Base-by-base conservation (phyloP, 2,113 vertebrate genomes). In the Progne subis region DNA sequence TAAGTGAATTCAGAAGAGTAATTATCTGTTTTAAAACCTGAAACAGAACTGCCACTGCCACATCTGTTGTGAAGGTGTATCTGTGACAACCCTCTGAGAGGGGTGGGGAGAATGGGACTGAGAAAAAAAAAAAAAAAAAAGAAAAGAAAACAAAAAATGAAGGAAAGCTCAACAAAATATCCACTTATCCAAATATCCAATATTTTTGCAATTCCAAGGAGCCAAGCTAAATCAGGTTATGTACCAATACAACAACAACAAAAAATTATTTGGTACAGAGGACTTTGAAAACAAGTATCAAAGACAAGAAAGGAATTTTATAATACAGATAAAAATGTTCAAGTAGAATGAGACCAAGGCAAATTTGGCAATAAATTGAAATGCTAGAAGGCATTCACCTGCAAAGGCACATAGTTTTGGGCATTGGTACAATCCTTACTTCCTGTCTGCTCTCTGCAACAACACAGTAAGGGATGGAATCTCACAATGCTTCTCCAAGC, bases 291-390 rank as follows among this genome's bases (percentile, higher is more conserved):
- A 64, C 10, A 70, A 59, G 31, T 47, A 70, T 13, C 63, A 86
- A 87, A 93, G 72, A 8, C 37, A 83, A 67, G 31, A 88, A 84
- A 92, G 31, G n/a, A 60, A 86, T 82, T 94, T 86, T 82, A n/a
- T 24, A 89, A 82, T 71, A 80, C 21, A 60, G 64, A 70, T 63
- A 86, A 70, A 88, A 92, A 88, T 71, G 44, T 68, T 84, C 76
- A 83, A 28, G 29, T 56, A 82, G 32, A 25, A 67, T 29, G 18
- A 89, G 44, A 77, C 8, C 26, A 68, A 78, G 56, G 60, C 11
- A 68, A 71, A 86, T 52, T 5, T 84, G 52, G 43, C 80, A 86
- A 75, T 47, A 88, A 93, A 91, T 78, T 64, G 68, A 94, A 94
- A 83, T 29, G 60, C 69, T 75, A 59, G 52, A 67, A 92, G 83